phyloP scores from a whole-genome alignment of 2,888 invertebrate genomes.

The Lepidocyrtinus sp. region DNA sequence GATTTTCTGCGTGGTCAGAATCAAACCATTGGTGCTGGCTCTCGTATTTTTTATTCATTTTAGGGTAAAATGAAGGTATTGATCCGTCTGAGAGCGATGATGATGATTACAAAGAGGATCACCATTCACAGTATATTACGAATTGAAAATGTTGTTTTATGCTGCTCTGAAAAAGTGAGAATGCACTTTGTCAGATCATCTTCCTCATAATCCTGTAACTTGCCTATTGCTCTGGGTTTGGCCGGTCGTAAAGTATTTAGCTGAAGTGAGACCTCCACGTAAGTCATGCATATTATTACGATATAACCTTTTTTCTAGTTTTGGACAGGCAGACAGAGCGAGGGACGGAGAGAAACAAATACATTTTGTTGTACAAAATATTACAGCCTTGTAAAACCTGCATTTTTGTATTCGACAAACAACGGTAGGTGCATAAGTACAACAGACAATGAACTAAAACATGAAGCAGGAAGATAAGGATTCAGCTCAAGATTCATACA shows the following conservation, averaged over 20 bases:
- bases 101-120: no score
- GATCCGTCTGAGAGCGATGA: no score
- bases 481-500: no score
- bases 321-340: slow-evolving; percentile 5
- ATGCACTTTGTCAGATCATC: slow-evolving; percentile 39
- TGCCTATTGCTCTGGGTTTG: slow-evolving; percentile 45
- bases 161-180: slow-evolving; percentile 50
- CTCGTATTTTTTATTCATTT: no score
- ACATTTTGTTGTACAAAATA: neutral
- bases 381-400: slow-evolving; percentile 3
- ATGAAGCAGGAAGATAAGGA: no score
- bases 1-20: no score
- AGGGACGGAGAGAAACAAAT: neutral
- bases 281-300: slow-evolving; percentile 59
- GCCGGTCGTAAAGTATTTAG: slow-evolving; percentile 53
- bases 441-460: neutral
- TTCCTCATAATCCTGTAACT: slow-evolving; percentile 52
- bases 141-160: no score
- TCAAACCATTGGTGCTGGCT: no score
- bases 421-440: no score
- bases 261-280: slow-evolving; percentile 57
- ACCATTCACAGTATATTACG: no score
- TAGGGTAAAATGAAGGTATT: no score
- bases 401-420: neutral
- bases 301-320: slow-evolving; percentile 34